Conservation (phyloP, 2,888 invertebrate species). For the Himalopsyche tibetana region DNA sequence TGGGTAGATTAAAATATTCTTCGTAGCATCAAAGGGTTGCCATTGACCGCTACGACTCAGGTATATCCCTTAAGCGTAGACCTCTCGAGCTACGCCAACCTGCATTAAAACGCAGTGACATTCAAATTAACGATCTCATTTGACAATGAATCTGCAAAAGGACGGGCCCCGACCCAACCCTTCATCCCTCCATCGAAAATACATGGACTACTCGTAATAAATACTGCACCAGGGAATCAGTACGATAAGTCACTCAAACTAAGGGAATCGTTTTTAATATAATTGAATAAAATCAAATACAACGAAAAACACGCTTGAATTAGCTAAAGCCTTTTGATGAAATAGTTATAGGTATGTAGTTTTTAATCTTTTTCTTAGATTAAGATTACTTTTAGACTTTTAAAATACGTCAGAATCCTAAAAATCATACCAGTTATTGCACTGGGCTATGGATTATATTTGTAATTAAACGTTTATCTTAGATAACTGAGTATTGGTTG, state of each 20-base stretch:
- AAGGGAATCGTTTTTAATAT: no score
- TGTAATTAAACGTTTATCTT: no score
- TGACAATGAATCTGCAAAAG: slow-evolving; percentile 60
- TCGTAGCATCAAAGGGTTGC: slow-evolving; percentile 40
- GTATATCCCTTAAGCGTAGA: slow-evolving; percentile 35
- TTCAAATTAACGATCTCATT: slow-evolving; percentile 64
- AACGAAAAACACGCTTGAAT: no score
- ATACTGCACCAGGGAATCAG: slow-evolving; percentile 44
- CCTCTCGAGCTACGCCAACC: slow-evolving; percentile 37
- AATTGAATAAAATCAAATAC: no score
- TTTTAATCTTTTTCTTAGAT: no score
- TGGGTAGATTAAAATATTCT: slow-evolving; percentile 32
- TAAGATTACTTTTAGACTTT: no score
- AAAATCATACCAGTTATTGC: no score
- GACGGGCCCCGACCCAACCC: slow-evolving; percentile 32
- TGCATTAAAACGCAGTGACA: slow-evolving; percentile 51
- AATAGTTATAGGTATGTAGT: no score
- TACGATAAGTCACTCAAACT: background rate
- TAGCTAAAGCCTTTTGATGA: no score
- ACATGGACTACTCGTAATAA: slow-evolving; percentile 58
- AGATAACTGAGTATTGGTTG: no score
- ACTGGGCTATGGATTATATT: no score
- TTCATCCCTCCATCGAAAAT: slow-evolving; percentile 39
- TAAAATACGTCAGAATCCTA: no score
- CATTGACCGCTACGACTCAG: slow-evolving; percentile 40